Percentiles rank a stretch among this genome's conserved stretches.
These are phyloP conservation scores for Pseudochromis fuscus DNA, from an alignment of 2,797 vertebrate species.

Conservation along the genomic window DNA sequence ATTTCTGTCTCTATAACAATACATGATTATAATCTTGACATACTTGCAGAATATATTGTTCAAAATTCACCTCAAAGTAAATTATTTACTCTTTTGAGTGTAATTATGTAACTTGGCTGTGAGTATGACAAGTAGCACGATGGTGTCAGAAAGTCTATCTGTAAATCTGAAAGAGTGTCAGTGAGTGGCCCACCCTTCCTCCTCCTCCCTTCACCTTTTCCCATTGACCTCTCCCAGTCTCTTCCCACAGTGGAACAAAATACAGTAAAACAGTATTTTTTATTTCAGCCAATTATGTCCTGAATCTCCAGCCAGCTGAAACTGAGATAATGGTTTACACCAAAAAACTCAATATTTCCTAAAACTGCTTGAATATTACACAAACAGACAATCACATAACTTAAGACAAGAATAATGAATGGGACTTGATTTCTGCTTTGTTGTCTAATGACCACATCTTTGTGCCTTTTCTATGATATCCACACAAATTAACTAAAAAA, in stretches of 20 bases:
- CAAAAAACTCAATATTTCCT: no score
- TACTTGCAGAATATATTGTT: neutral
- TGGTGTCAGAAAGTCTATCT: slow-evolving; percentile 48
- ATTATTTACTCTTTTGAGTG: slow-evolving; percentile 2
- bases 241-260: neutral
- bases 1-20: slow-evolving; percentile 3
- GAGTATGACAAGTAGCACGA: slow-evolving; percentile 37
- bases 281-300: neutral
- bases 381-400: slow-evolving; percentile 4
- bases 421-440: slow-evolving; percentile 3
- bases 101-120: slow-evolving; percentile 40
- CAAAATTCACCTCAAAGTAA: neutral
- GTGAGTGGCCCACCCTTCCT: slow-evolving; percentile 61
- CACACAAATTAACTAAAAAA: slow-evolving; percentile 44
- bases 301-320: neutral
- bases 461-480: slow-evolving; percentile 60
- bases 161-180: slow-evolving; percentile 42
- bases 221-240: slow-evolving; percentile 43
- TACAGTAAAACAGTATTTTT: slow-evolving; percentile 15
- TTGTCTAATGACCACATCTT: slow-evolving; percentile 39
- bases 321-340: neutral
- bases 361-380: slow-evolving; percentile 32
- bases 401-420: slow-evolving; percentile 24
- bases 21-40: neutral
- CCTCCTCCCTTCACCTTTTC: slow-evolving; percentile 56